Base-by-base conservation (phyloP, 2,797 vertebrate genomes). In the Crocodylus rhombifer region DNA sequence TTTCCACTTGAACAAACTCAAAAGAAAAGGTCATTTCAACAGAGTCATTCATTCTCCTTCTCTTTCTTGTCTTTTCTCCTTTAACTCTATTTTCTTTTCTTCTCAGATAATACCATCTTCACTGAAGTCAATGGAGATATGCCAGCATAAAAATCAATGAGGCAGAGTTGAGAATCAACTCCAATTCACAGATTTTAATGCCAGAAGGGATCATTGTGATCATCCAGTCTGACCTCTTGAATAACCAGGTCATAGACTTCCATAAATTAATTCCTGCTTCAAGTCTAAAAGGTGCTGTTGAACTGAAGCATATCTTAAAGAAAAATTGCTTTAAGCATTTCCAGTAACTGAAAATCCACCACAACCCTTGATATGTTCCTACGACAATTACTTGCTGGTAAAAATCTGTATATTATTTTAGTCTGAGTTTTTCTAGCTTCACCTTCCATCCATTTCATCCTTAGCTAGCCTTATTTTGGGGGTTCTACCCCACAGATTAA, bases 21-120 rank as follows among this genome's bases (percentile, higher is more conserved):
- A 94, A 95, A 84, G 30, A 61, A 88, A 94, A 93, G 63, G 67
- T 17, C 76, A 91, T 84, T 94, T 92, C 56, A 82, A 82, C 33
- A 89, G 20, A 71, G 84, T 86, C 75, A 87, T 87, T 93, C 87
- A 89, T 90, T 94, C 78, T 79, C 25, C 30, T 28, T 17, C 14
- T 56, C 30, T 67, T 94, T 88, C 65, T 94, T 28, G 71, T 89
- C 67, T 23, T 42, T 93, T 21, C 11, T 77, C n/a, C 83, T 93
- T 16, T 76, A 61, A 6, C 13, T 86, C 73, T 86, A 74, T 61
- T 67, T 82, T 85, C 83, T 28, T 77, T 85, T 82, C 57, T 91
- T 91, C 77, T 77, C 62, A 77, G 30, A 36, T 95, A 92, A 92
- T 33, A 87, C 1, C 6, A 77, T 20, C 7, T 75, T 33, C 77